A percentile compares a stretch with the other conserved stretches of the same genome.
These are phyloP conservation scores for Rafetus swinhoei DNA, from an alignment of 2,113 vertebrate species.

Conservation along the genomic window DNA sequence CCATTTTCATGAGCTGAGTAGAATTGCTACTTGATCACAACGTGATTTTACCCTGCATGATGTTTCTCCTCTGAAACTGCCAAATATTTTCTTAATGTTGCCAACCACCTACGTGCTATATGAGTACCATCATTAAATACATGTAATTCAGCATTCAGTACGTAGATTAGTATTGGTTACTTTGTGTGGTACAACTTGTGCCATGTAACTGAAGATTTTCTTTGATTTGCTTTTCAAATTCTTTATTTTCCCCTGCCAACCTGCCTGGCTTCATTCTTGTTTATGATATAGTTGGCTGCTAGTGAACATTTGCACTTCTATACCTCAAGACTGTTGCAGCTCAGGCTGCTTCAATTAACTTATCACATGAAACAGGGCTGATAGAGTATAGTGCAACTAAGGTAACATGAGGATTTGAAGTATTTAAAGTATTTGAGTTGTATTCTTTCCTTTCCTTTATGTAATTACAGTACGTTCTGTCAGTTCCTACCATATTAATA, in stretches of 20 bases:
- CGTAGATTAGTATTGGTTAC: not conserved
- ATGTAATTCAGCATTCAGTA: not conserved
- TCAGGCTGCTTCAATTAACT: not conserved
- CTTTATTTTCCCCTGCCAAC: slow-evolving; percentile 36
- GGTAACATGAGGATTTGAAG: not conserved
- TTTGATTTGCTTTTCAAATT: slow-evolving; percentile 29
- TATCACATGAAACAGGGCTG: not conserved
- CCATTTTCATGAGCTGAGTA: not conserved
- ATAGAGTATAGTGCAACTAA: slow-evolving; percentile 6
- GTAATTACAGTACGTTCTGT: not conserved
- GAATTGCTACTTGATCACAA: not conserved
- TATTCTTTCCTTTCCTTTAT: not conserved
- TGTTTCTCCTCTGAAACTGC: not conserved
- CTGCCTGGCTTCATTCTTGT: slow-evolving; percentile 26
- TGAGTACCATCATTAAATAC: not conserved
- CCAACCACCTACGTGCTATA: not conserved
- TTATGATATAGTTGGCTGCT: slow-evolving; percentile 18
- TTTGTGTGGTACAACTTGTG: not conserved
- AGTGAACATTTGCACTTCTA: not conserved
- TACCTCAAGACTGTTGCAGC: accelerated
- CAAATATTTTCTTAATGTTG: not conserved
- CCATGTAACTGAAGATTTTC: not conserved
- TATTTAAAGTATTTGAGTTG: not conserved
- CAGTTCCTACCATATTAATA: not conserved
- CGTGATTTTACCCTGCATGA: not conserved